Conservation (phyloP, 2,797 vertebrate species). For the Poecilia gillii region DNA sequence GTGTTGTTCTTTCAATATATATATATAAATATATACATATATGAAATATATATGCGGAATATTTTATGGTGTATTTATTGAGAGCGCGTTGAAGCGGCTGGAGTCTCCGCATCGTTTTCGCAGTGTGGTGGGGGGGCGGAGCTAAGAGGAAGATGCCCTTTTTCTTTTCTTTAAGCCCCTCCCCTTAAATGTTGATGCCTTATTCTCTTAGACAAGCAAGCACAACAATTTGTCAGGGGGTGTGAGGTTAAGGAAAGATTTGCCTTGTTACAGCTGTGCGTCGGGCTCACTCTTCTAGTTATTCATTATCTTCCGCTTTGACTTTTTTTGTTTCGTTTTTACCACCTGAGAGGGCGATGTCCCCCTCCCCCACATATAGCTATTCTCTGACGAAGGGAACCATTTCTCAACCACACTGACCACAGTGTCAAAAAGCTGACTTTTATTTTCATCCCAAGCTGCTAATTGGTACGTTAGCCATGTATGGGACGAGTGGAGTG, state of each 20-base stretch:
- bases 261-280: constrained; percentile 7
- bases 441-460: constrained; percentile 65
- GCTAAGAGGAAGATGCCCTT: constrained; percentile 56
- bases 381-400: constrained; percentile 73
- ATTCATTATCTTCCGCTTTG: constrained; percentile 29
- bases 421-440: constrained; percentile 60
- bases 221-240: constrained; percentile 76
- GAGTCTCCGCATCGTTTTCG: constrained; percentile 73
- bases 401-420: constrained; percentile 73
- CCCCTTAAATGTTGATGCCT: constrained; percentile 73
- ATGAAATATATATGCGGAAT: constrained; percentile 79
- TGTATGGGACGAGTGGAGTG: constrained; percentile 39
- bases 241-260: constrained; percentile 31
- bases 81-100: constrained; percentile 76
- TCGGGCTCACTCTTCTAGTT: constrained; percentile 14
- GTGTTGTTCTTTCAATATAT: constrained; percentile 79
- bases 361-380: constrained; percentile 53
- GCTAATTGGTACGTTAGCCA: constrained; percentile 76
- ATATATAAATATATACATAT: constrained; percentile 70
- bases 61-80: constrained; percentile 88
- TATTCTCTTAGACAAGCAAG: constrained; percentile 74
- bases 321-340: constrained; percentile 8
- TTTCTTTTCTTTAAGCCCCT: constrained; percentile 43
- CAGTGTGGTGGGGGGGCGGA: constrained; percentile 69
- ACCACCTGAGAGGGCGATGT: constrained; percentile 42